Evolutionary conservation across 2,113 vertebrate species (phyloP).

Genomic region (Heliornis fulica): DNA sequence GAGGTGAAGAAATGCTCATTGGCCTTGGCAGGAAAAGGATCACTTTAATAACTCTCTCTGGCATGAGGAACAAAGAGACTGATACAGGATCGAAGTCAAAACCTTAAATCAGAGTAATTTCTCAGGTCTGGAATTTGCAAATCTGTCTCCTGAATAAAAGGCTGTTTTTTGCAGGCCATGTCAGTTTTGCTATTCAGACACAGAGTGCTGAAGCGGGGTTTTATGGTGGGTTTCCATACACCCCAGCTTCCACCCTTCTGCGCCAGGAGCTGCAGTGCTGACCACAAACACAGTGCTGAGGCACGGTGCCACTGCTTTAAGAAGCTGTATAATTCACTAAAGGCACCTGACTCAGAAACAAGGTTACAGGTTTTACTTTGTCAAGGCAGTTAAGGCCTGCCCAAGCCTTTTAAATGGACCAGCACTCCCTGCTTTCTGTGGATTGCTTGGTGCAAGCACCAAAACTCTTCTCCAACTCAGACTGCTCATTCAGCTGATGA

Average conservation of each 20-base stretch:
- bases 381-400: not conserved
- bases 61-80: not conserved
- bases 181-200: not conserved
- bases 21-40: not conserved
- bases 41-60: not conserved
- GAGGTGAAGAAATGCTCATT: not conserved
- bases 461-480: not conserved
- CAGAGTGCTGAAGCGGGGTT: not conserved
- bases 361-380: not conserved
- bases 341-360: not conserved
- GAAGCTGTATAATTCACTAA: not conserved
- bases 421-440: not conserved
- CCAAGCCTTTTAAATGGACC: not conserved
- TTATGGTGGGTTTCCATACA: not conserved
- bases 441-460: not conserved
- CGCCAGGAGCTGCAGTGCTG: not conserved
- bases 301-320: not conserved
- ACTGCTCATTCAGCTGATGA: not conserved
- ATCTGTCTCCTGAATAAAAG: not conserved
- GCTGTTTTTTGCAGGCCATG: fast-evolving
- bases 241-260: not conserved
- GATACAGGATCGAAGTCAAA: not conserved
- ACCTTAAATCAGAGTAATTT: conserved; percentile 13
- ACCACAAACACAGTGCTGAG: not conserved
- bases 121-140: not conserved